Evolutionary conservation across 2,113 vertebrate genomes (phyloP), one percentile per base, ranked within the genome.

Genomic region (Penelope pileata): DNA sequence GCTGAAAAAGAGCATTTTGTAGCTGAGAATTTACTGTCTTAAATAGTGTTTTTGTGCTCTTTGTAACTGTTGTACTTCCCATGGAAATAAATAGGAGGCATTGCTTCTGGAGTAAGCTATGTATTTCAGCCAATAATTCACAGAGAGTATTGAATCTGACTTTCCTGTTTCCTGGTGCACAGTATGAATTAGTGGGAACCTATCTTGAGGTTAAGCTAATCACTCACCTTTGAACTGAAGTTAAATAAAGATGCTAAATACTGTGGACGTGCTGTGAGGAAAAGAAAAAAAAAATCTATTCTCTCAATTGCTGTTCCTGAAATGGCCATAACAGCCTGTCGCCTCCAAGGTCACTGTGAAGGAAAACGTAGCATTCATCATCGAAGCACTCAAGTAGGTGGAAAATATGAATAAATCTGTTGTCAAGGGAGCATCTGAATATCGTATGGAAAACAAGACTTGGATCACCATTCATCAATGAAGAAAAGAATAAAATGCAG

Each of bases 211-310:
- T 34, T 0, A 0, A 79, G 29, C 1, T 22, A 69, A 42, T 17
- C 22, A 68, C 36, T 56, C 9, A 58, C 26, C 2, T 36, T n/a
- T 51, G 30, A 59, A 51, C 27, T 54, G 43, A 59, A 78, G n/a
- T 47, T 78, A 62, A 42, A 47, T 12, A 73, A 87, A 48, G 16
- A 60, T 59, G 12, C 9, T 40, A 59, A 75, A 53, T 1, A 5
- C 42, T 72, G 24, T 38, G 27, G 21, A 78, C 53, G 6, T 10
- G 5, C 6, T 45, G 5, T 42, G 26, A 40, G 29, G 6, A 42
- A 48, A 16, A 4, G 26, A 23, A 30, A 11, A 13, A 42, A 50
- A 29, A n/a, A 1, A 21, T 32, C 10, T 34, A 0, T 60, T 11
- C 2, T 80, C 23, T 94, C 50, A 56, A 2, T 5, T 0, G 0